These are phyloP conservation scores for Calypte anna DNA, from an alignment of 2,113 vertebrate species.

Conservation along the genomic window DNA sequence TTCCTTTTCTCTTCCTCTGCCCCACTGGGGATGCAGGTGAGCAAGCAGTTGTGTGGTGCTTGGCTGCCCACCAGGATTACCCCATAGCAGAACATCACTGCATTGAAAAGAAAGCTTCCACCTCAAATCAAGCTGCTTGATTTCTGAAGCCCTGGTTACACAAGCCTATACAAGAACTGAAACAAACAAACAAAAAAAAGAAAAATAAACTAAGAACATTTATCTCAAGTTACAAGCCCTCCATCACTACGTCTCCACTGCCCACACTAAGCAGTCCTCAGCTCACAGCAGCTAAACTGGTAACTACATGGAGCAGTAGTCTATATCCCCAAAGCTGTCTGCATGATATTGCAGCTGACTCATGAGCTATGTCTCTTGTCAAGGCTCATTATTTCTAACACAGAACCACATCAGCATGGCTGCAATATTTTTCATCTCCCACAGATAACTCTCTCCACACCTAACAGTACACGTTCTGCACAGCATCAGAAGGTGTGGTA, in stretches of 20 bases:
- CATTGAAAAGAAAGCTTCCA: not conserved
- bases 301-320: not conserved
- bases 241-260: not conserved
- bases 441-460: not conserved
- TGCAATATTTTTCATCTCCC: not conserved
- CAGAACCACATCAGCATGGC: not conserved
- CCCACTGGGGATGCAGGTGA: not conserved
- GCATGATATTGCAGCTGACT: not conserved
- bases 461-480: not conserved
- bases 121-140: not conserved
- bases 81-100: no score
- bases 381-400: not conserved
- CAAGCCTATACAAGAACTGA: rapidly evolving
- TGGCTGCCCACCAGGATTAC: not conserved
- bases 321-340: not conserved
- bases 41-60: rapidly evolving
- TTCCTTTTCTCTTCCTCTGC: not conserved
- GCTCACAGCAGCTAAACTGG: not conserved
- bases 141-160: not conserved
- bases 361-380: not conserved
- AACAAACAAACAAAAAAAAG: not conserved
- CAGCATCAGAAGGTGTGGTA: not conserved
- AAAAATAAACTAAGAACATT: not conserved
- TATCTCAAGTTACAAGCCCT: not conserved
- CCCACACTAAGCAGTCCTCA: not conserved